Base-by-base conservation (phyloP, 2,797 vertebrate species). In the Tinamus major region DNA sequence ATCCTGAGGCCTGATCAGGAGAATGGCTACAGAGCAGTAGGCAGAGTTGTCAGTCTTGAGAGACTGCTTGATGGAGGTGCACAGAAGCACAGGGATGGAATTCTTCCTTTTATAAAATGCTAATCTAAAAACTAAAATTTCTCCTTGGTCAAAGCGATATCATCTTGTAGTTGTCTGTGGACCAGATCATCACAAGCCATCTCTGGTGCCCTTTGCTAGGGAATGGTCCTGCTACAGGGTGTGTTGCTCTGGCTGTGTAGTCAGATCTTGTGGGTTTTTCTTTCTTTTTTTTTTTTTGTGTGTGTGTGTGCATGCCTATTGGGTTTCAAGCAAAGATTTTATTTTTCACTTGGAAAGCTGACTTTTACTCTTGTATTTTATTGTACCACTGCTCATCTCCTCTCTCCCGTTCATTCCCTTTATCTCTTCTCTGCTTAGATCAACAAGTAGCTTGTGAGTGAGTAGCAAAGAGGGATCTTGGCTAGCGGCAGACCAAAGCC, bases 301-400 rank as follows among this genome's bases (percentile, higher is more conserved):
- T 42, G 14, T 42, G 9, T 77, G 0, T 63, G n/a, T 24, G 4
- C n/a, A n/a, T 31, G 11, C 12, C 19, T 72, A 0, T 5, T 70
- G 35, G 31, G 9, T 80, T 94, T 75, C 76, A 33, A 49, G 23
- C 8, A 71, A 55, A 35, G 27, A 14, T 24, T 85, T 37, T 21
- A 1, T 19, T 80, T 88, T 59, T 69, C 10, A 8, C 51, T 35
- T 74, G 44, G 29, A 75, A 85, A 87, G 2, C 13, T 56, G 20
- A 56, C 23, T 80, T 67, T 35, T 65, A 3, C 37, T 62, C 13
- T 39, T 87, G 42, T 13, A 6, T 85, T 2, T 56, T 75, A 75
- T 83, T 51, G 58, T 49, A 64, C 4, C 4, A 10, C 29, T 44
- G 24, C 16, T 49, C 31, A 44, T 37, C 78, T 26, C 41, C 39